Evolutionary conservation across 2,888 invertebrate genomes (phyloP).

Genomic region (Dolichomitus sp.): DNA sequence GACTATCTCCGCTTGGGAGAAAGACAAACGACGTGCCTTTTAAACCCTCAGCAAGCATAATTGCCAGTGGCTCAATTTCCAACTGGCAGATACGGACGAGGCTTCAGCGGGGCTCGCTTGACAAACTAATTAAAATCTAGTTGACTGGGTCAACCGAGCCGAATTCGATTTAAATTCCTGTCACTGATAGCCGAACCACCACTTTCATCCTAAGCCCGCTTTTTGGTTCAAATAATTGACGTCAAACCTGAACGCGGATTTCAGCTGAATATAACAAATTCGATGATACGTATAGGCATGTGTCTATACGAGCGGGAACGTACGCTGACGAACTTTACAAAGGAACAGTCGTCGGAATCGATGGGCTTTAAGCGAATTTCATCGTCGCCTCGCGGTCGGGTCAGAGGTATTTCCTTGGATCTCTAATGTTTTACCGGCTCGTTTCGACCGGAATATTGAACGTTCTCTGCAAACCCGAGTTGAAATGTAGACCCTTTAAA

Average conservation of each 20-base stretch:
- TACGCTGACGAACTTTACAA: constrained; percentile 31
- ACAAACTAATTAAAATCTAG: constrained; percentile 60
- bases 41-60: constrained; percentile 38
- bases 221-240: constrained; percentile 20
- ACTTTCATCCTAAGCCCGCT: constrained; percentile 6
- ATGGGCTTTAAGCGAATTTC: constrained; percentile 41
- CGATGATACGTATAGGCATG: constrained; percentile 24
- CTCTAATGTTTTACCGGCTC: constrained; percentile 17
- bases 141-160: constrained; percentile 46
- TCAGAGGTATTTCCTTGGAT: constrained; percentile 37
- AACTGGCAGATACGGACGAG: constrained; percentile 4
- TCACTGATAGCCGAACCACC: constrained; percentile 24
- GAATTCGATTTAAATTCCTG: constrained; percentile 58
- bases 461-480: background rate
- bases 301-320: background rate
- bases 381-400: constrained; percentile 25
- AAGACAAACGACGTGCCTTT: constrained; percentile 47
- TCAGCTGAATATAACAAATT: constrained; percentile 33
- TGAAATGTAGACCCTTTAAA: too few species aligned
- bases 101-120: constrained; percentile 40
- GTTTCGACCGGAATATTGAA: constrained; percentile 35
- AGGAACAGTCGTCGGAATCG: constrained; percentile 20
- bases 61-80: constrained; percentile 50
- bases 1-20: constrained; percentile 24
- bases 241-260: constrained; percentile 7